Percentiles rank a stretch among this genome's conserved stretches.
phyloP scores from a whole-genome alignment of 2,797 vertebrate species.

The Macroramphosus scolopax region DNA sequence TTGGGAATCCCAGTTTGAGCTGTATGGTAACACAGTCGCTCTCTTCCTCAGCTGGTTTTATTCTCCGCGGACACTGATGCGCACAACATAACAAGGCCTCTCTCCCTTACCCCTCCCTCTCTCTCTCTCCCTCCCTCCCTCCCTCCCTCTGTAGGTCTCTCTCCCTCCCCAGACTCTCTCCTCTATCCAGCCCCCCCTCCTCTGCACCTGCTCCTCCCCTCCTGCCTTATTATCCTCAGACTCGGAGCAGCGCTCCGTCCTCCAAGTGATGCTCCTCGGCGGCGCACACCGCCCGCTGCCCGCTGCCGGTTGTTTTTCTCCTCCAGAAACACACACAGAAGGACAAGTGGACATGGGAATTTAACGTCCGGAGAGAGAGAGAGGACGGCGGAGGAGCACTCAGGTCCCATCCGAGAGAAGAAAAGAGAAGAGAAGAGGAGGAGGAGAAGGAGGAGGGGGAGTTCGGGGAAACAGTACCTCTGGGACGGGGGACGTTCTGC shows the following conservation, averaged over 20 bases:
- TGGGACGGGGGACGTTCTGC: slow-evolving; percentile 43
- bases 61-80: slow-evolving; percentile 41
- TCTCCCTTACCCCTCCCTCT: slow-evolving; percentile 3
- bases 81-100: slow-evolving; percentile 34
- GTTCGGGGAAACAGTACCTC: slow-evolving; percentile 44
- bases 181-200: no score
- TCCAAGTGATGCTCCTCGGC: slow-evolving; percentile 58
- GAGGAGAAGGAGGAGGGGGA: slow-evolving; percentile 23
- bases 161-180: slow-evolving; percentile 29
- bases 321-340: slow-evolving; percentile 5
- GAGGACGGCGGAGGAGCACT: slow-evolving; percentile 28
- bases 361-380: slow-evolving; percentile 37
- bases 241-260: slow-evolving; percentile 45
- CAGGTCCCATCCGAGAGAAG: slow-evolving; percentile 45
- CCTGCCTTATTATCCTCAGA: slow-evolving; percentile 54
- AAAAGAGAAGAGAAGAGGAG: slow-evolving; percentile 15
- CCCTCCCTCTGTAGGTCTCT: slow-evolving; percentile 17
- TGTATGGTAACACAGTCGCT: no score
- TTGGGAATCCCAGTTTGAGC: no score
- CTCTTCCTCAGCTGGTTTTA: slow-evolving; percentile 38
- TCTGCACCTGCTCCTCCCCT: slow-evolving; percentile 68
- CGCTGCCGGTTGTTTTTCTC: slow-evolving; percentile 22
- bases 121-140: slow-evolving; percentile 9
- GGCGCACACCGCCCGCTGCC: slow-evolving; percentile 30
- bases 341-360: slow-evolving; percentile 30